Evolutionary conservation across 1,140 invertebrate genomes (phyloP).

Genomic region (Drosophila quadrilineata): DNA sequence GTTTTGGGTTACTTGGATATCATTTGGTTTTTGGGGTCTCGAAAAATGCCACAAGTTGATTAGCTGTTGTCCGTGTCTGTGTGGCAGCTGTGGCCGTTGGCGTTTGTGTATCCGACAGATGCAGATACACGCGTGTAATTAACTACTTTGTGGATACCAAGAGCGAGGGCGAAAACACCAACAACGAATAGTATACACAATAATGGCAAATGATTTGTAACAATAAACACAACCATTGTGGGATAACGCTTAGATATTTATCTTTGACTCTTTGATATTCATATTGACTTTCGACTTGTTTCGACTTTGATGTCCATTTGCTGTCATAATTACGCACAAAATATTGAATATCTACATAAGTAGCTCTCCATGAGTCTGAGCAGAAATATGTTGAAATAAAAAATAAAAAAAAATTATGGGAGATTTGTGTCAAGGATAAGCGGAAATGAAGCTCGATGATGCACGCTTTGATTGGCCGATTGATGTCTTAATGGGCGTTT

Average conservation of each 20-base stretch:
- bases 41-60: slow-evolving; percentile 31
- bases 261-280: slow-evolving; percentile 16
- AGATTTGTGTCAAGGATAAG: too few species aligned
- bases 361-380: slow-evolving; percentile 74
- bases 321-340: slow-evolving; percentile 63
- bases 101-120: slow-evolving; percentile 51
- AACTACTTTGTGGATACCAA: slow-evolving; percentile 39
- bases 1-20: slow-evolving; percentile 16
- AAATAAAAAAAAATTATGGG: too few species aligned
- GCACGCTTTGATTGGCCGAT: slow-evolving; percentile 44
- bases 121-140: slow-evolving; percentile 68
- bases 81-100: slow-evolving; percentile 18
- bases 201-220: slow-evolving; percentile 37
- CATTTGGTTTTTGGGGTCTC: slow-evolving; percentile 2
- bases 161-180: slow-evolving; percentile 55
- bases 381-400: slow-evolving; percentile 47
- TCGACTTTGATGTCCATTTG: slow-evolving; percentile 37
- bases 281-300: slow-evolving; percentile 36
- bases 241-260: background rate
- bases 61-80: slow-evolving; percentile 23
- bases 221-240: slow-evolving; percentile 34
- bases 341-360: slow-evolving; percentile 15
- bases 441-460: slow-evolving; percentile 46
- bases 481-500: slow-evolving; percentile 65
- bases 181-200: background rate